These are phyloP conservation scores for Danio rerio DNA, from an alignment of 2,113 vertebrate species.

Conservation along the genomic window DNA sequence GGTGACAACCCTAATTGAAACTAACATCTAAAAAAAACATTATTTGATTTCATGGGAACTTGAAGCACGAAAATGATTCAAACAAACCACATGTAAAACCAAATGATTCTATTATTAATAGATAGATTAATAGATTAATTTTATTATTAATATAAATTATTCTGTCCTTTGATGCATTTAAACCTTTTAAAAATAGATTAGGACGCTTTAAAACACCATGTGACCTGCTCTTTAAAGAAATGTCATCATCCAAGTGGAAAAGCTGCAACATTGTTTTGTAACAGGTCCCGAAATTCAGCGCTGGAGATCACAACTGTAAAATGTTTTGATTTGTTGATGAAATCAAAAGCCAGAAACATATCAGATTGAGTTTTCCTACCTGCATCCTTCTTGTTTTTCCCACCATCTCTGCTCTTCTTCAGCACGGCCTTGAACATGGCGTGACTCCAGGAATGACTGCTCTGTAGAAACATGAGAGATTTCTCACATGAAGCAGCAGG, in stretches of 20 bases:
- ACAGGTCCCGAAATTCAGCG: neutral
- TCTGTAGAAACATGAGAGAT: slow-evolving; percentile 59
- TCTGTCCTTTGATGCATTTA: too few relatives aligned
- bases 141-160: too few relatives aligned
- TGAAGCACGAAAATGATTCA: too few relatives aligned
- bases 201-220: too few relatives aligned
- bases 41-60: too few relatives aligned
- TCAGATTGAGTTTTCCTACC: slow-evolving; percentile 76
- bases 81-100: too few relatives aligned
- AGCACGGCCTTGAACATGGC: slow-evolving; percentile 96
- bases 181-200: too few relatives aligned
- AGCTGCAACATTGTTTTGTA: neutral
- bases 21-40: too few relatives aligned
- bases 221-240: neutral
- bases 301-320: neutral
- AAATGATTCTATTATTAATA: too few relatives aligned
- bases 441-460: slow-evolving; percentile 60
- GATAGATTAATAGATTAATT: too few relatives aligned
- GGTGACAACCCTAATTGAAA: too few relatives aligned
- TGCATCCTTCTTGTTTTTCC: slow-evolving; percentile 90
- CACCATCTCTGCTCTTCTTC: slow-evolving; percentile 95
- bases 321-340: neutral
- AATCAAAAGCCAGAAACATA: neutral
- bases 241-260: neutral
- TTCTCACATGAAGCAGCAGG: slow-evolving; percentile 5